These are phyloP conservation scores for Lethocerus indicus DNA, from an alignment of 1,140 invertebrate species.

Conservation along the genomic window DNA sequence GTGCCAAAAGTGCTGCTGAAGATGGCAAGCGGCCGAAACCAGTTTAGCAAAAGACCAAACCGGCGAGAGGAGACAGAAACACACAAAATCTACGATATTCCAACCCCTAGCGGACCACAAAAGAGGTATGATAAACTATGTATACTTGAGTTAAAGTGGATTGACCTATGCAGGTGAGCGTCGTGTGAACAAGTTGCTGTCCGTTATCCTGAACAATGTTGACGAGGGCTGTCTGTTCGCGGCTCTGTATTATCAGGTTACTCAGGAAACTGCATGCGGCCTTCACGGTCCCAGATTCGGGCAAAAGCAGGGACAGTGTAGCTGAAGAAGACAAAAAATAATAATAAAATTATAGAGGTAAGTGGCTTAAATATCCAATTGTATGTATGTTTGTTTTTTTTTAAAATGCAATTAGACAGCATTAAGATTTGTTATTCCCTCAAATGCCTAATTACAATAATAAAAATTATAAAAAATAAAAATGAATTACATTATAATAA, in stretches of 20 bases:
- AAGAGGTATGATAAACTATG: not conserved
- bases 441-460: too few relatives aligned
- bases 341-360: not conserved
- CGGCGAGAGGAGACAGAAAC: not conserved
- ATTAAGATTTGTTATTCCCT: too few relatives aligned
- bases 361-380: too few relatives aligned
- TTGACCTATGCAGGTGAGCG: constrained; percentile 30
- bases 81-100: not conserved
- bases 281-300: constrained; percentile 40
- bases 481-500: too few relatives aligned
- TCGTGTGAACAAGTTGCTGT: constrained; percentile 30
- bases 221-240: constrained; percentile 28
- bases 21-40: not conserved
- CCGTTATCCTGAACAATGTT: constrained; percentile 32
- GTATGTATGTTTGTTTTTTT: too few relatives aligned
- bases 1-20: not conserved
- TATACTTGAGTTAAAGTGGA: not conserved
- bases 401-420: too few relatives aligned
- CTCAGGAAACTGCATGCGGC: constrained; percentile 33
- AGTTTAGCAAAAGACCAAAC: not conserved
- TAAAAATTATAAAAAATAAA: too few relatives aligned
- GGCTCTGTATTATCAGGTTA: constrained; percentile 32
- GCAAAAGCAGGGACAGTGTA: constrained; percentile 32
- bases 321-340: constrained; percentile 22
- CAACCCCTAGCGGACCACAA: not conserved